Percentiles rank a stretch among this genome's conserved stretches.
Evolutionary conservation across 2,888 invertebrate species (phyloP).

Genomic region (Cryptocheilus praepositus): DNA sequence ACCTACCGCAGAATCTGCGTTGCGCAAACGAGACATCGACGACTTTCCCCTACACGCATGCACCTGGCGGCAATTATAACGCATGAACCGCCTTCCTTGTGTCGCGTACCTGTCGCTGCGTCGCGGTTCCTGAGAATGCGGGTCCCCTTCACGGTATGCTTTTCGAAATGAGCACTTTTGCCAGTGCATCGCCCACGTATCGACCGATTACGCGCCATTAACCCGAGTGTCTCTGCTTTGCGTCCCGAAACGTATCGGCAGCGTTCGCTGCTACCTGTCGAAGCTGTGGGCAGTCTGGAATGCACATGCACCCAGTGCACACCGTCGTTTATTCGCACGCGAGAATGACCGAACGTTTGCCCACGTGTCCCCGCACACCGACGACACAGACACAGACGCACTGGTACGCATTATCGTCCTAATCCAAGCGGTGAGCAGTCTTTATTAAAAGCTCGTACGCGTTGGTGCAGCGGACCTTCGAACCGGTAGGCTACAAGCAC

Average conservation of each 20-base stretch:
- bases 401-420: constrained; percentile 5
- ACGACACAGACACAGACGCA: constrained; percentile 26
- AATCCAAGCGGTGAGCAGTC: constrained; percentile 18
- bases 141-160: constrained; percentile 10
- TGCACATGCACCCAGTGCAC: constrained; percentile 26
- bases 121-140: not conserved
- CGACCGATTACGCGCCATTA: constrained; percentile 46
- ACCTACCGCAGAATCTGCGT: not conserved
- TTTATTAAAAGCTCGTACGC: constrained; percentile 16
- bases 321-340: too few species aligned
- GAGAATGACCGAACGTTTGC: too few species aligned
- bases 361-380: constrained; percentile 13
- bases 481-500: constrained; percentile 44
- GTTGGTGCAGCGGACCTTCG: constrained; percentile 4
- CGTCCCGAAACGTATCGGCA: constrained; percentile 14
- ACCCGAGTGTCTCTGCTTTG: constrained; percentile 18
- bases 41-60: not conserved
- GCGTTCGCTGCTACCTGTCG: constrained; percentile 45
- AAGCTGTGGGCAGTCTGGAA: constrained; percentile 49
- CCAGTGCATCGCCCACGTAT: constrained; percentile 48
- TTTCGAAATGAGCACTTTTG: constrained; percentile 48
- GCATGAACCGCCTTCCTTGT: constrained; percentile 1
- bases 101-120: not conserved
- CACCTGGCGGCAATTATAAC: constrained; percentile 21
- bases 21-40: not conserved